Evolutionary conservation across 2,797 vertebrate species (phyloP).

Genomic region (Erpetoichthys calabaricus): DNA sequence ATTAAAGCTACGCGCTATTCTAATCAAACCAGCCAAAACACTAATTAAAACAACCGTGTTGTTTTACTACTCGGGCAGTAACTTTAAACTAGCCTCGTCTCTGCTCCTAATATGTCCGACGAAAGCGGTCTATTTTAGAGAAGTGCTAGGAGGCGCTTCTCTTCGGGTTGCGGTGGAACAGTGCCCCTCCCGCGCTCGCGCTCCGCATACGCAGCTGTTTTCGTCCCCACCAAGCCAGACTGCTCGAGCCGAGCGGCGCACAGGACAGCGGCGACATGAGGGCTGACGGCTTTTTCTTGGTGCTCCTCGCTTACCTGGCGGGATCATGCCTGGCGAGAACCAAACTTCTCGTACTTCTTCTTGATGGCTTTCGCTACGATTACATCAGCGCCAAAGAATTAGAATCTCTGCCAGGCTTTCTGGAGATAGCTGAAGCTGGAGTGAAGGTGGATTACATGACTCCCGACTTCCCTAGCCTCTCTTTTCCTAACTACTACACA

Average conservation of each 20-base stretch:
- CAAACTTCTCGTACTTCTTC: slow-evolving; percentile 69
- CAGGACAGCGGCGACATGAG: background rate
- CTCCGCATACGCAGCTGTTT: no score
- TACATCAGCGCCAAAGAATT: slow-evolving; percentile 62
- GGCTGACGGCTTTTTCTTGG: slow-evolving; percentile 7
- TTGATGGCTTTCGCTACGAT: slow-evolving; percentile 80
- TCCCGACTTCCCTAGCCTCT: slow-evolving; percentile 79
- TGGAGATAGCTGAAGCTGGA: slow-evolving; percentile 54
- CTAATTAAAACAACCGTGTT: no score
- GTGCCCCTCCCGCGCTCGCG: no score
- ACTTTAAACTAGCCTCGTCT: no score
- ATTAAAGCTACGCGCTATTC: no score
- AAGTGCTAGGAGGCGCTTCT: no score
- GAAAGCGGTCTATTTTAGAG: no score
- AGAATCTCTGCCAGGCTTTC: slow-evolving; percentile 56
- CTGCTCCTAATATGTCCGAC: no score
- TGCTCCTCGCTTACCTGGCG: slow-evolving; percentile 23
- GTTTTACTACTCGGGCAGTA: no score
- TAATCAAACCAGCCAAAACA: no score
- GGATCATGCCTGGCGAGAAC: slow-evolving; percentile 18
- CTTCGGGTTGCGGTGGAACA: no score
- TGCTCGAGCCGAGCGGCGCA: background rate
- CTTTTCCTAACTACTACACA: slow-evolving; percentile 85
- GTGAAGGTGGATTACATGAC: slow-evolving; percentile 83
- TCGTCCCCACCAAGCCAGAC: background rate